Base-by-base conservation (phyloP, 1,140 invertebrate genomes). In the Drosophila nigromelanica region DNA sequence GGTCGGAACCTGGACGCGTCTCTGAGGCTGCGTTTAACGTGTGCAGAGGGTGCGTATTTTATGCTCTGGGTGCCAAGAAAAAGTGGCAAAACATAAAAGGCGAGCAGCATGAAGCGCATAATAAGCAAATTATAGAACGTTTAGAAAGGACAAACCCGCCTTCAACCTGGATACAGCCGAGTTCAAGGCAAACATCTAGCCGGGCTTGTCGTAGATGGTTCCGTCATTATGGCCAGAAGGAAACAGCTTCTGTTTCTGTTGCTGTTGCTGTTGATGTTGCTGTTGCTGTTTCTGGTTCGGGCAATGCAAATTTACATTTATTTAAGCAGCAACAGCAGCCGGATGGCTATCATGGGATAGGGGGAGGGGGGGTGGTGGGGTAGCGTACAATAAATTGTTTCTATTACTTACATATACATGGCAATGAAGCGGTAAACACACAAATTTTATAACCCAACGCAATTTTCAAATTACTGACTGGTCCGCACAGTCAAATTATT, bases 101-200 rank as follows among this genome's bases (percentile, higher is more conserved):
- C 64, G 66, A 87, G 73, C 73, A 82, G 76, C 83, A 78, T 62
- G 72, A 63, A 74, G 73, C 76, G 83, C 83, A 87, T 87, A 87
- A 87, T 80, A 87, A 87, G 83, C 83, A 89, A 89, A 87, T 87
- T 87, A 87, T 89, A 79, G 76, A 87, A 82, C 83, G 85, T 83
- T 87, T 87, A 87, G 71, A 87, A 79, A 77, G 83, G 78, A 87
- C 82, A 87, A 69, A 61, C 4, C n/a, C 51, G 35, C 37, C 39
- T 43, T 10, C n/a, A 14, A 21, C 43, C 42, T 15, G 33, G 15
- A 6, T 24, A 5, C 50, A 7, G n/a, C 10, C 30, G 48, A 51
- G 45, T 24, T 64, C 21, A 43, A 58, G 33, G 39, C 62, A 58
- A 60, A 60, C 63, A 67, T 21, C 42, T 27, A 39, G 15, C 18